A percentile compares a stretch with the other conserved stretches of the same genome.
phyloP scores from a whole-genome alignment of 2,797 vertebrate genomes.

The Cynodonichthys magdalenae region DNA sequence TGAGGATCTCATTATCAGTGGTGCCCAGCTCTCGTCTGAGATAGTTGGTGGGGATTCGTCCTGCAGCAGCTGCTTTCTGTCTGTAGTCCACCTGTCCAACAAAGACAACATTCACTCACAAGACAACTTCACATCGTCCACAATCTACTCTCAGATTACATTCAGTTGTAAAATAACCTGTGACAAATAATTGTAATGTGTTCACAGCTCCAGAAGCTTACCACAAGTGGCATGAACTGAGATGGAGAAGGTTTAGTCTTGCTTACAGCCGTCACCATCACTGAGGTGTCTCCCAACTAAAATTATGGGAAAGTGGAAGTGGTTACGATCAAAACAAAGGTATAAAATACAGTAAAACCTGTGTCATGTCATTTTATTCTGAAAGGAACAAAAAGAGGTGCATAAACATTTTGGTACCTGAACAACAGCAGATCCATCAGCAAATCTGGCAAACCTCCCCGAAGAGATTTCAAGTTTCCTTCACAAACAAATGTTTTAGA shows the following conservation, averaged over 20 bases:
- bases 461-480: slow-evolving; percentile 94
- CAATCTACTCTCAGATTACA: not conserved
- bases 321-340: not conserved
- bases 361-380: not conserved
- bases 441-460: slow-evolving; percentile 92
- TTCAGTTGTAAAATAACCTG: not conserved
- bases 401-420: slow-evolving; percentile 80
- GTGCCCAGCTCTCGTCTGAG: slow-evolving; percentile 91
- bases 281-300: slow-evolving; percentile 93
- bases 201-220: slow-evolving; percentile 71
- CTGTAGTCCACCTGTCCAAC: slow-evolving; percentile 92
- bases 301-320: slow-evolving; percentile 17
- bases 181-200: not conserved
- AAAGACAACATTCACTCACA: slow-evolving; percentile 5
- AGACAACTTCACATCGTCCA: not conserved
- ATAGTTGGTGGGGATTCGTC: slow-evolving; percentile 96
- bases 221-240: slow-evolving; percentile 97
- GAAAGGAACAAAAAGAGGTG: not conserved
- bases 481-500: slow-evolving; percentile 9
- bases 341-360: not conserved
- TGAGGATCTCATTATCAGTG: slow-evolving; percentile 95
- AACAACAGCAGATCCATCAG: slow-evolving; percentile 94
- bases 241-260: slow-evolving; percentile 90
- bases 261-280: slow-evolving; percentile 98
- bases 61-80: slow-evolving; percentile 96